Base-by-base conservation (phyloP, 1,140 invertebrate species). In the Andrena cerasifolii region DNA sequence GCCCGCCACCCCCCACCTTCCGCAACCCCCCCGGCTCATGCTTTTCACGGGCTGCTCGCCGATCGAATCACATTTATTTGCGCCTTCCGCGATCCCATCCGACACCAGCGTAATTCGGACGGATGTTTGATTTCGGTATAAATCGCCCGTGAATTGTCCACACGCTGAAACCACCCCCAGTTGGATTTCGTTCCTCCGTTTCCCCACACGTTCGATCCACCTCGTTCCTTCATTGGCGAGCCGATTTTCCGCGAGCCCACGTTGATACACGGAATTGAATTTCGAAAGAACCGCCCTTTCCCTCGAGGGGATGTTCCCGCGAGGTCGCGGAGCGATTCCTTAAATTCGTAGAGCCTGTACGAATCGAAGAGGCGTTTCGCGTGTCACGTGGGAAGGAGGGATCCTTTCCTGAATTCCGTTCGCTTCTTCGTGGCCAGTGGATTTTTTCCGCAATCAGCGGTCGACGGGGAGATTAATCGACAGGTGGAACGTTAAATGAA, bases 391-490 rank as follows among this genome's bases (percentile, higher is more conserved):
- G n/a, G n/a, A n/a, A n/a, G n/a, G 18, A 28, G 36, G 21, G 28
- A 40, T 24, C 14, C 49, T 58, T 80, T 45, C 36, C 3, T n/a
- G 14, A 6, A 28, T 47, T 61, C 78, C 54, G 68, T 80, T 68
- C 68, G 45, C 81, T 75, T 81, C 68, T n/a, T 47, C 47, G 66
- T 26, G 68, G 36, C 62, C 53, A 67, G 62, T 53, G 71, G 67
- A 78, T 63, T 76, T 76, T 80, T 82, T 67, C 21, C 26, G 14
- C 54, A n/a, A n/a, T 18, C 16, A 18, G 54, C 33, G 62, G 75
- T 71, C 36, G 80, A 68, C 77, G 66, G 77, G 28, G n/a, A 36
- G 68, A 78, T 83, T 83, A 83, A 83, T 83, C 80, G 82, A 77
- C 49, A 43, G 18, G 47, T 28, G 67, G 56, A 53, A 82, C 73